Conservation (phyloP, 2,888 invertebrate genomes). For the Atrina japonica region DNA sequence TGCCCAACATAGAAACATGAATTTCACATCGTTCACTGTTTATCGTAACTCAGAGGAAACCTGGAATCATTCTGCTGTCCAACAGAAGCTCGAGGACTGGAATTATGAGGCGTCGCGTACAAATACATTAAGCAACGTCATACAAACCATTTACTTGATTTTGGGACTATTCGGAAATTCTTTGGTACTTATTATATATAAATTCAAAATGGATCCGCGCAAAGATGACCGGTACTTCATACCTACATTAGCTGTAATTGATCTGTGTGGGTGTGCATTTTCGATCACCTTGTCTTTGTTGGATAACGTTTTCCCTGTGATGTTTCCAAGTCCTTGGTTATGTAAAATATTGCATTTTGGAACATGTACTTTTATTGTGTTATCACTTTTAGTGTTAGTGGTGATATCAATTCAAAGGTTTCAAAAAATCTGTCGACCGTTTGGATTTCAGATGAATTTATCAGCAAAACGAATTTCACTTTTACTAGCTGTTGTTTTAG, state of each 20-base stretch:
- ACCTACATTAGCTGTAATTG: constrained; percentile 22
- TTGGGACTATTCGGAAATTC: constrained; percentile 17
- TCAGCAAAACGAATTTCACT: constrained; percentile 3
- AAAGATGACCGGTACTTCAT: constrained; percentile 30
- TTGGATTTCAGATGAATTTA: constrained; percentile 25
- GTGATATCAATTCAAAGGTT: constrained; percentile 23
- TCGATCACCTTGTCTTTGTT: constrained; percentile 11
- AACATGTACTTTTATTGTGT: constrained; percentile 17
- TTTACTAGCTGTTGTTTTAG: constrained; percentile 1
- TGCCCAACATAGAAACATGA: too few species aligned
- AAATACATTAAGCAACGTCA: constrained; percentile 12
- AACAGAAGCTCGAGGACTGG: constrained; percentile 7
- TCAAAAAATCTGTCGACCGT: constrained; percentile 26
- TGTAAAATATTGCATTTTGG: constrained; percentile 20
- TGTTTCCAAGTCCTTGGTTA: constrained; percentile 16
- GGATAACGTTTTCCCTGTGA: constrained; percentile 12
- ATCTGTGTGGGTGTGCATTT: constrained; percentile 14
- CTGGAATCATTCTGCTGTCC: too few species aligned
- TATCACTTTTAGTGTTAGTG: constrained; percentile 13
- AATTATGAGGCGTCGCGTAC: constrained; percentile 1
- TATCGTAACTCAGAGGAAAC: too few species aligned
- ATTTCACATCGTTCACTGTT: too few species aligned
- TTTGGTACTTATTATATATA: constrained; percentile 13
- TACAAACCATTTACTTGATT: constrained; percentile 5
- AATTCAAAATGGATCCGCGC: constrained; percentile 13